phyloP scores from a whole-genome alignment of 2,888 invertebrate genomes.

The Zhuqinia jingwanae region DNA sequence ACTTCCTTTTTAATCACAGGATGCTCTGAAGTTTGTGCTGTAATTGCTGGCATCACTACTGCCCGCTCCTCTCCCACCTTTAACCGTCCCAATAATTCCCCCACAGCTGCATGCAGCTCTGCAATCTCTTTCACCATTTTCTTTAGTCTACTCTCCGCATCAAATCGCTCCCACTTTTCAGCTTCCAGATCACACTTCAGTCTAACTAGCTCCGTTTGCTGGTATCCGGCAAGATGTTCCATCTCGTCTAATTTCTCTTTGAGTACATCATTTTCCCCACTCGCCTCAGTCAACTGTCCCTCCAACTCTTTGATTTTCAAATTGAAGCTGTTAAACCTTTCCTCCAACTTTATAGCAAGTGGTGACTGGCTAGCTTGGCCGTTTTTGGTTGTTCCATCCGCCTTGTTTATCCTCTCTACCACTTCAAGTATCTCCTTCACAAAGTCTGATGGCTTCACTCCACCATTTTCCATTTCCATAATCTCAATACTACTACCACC shows the following conservation, averaged over 20 bases:
- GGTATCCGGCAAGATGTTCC: conserved; percentile 14
- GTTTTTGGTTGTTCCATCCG: too few species aligned
- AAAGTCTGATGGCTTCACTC: background rate
- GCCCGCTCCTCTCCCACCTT: background rate
- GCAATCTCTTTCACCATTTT: background rate
- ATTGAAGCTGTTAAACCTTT: background rate
- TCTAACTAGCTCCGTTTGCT: background rate
- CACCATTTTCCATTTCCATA: background rate
- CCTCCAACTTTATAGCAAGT: background rate
- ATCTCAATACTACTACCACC: background rate
- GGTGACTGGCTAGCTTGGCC: background rate
- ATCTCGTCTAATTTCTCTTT: background rate
- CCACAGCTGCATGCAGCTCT: background rate
- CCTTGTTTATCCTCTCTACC: background rate
- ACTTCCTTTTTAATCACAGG: conserved; percentile 4
- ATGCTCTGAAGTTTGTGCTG: background rate
- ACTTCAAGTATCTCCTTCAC: background rate
- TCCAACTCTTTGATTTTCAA: background rate
- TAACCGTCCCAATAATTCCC: background rate
- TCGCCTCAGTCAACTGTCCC: background rate
- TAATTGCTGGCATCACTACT: background rate
- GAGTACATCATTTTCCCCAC: background rate
- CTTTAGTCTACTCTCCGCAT: background rate
- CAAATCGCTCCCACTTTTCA: background rate
- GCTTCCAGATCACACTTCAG: background rate